Conservation (phyloP, 2,888 invertebrate genomes). For the Scaptomyza parva region DNA sequence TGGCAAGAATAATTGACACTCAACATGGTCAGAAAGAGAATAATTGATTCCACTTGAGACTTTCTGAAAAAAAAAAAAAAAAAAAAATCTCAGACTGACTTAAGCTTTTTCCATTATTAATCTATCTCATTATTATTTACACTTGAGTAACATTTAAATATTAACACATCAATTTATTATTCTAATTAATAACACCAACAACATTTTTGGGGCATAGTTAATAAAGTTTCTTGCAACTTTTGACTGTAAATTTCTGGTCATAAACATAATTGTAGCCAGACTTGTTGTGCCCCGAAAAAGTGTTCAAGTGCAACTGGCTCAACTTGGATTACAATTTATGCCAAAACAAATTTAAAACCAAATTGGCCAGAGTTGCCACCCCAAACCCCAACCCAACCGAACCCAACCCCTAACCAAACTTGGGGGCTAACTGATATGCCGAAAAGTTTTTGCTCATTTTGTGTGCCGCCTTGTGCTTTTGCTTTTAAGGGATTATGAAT, state of each 20-base stretch:
- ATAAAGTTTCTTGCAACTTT: not conserved
- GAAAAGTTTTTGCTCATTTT: conserved; percentile 64
- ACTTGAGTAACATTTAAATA: not conserved
- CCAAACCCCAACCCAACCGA: not conserved
- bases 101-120: not conserved
- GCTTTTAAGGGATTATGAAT: conserved; percentile 74
- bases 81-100: not conserved
- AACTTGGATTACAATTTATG: conserved; percentile 70
- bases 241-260: not conserved
- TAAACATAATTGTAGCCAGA: conserved; percentile 45
- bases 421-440: conserved; percentile 48
- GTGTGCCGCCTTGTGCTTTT: conserved; percentile 47
- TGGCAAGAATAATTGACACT: conserved; percentile 23
- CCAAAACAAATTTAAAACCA: conserved; percentile 57
- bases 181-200: not conserved
- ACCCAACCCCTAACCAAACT: not conserved
- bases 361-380: conserved; percentile 33
- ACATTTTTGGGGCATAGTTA: not conserved
- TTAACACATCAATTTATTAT: not conserved
- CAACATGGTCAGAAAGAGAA: conserved; percentile 2
- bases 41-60: not conserved
- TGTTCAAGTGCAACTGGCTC: conserved; percentile 71
- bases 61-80: not conserved
- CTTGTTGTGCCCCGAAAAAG: conserved; percentile 56
- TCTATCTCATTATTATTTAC: not conserved